A percentile compares a stretch with the other conserved stretches of the same genome.
Conservation (phyloP, 2,888 invertebrate genomes). For the Leptura quadrifasciata region DNA sequence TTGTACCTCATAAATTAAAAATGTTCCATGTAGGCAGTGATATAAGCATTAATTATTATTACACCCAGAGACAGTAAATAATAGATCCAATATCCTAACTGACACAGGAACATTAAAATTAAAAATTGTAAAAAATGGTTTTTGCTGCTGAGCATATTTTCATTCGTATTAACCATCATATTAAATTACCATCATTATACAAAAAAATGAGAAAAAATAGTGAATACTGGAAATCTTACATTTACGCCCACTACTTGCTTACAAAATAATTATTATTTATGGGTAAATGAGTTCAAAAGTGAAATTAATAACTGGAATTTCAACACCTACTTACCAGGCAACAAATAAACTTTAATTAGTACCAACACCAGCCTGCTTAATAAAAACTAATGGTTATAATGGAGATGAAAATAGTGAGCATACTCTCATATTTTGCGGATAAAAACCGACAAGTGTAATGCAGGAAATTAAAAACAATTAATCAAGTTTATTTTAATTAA, state of each 20-base stretch:
- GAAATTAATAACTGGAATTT: constrained; percentile 20
- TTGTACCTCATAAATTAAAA: no score
- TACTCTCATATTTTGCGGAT: background rate
- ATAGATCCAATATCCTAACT: background rate
- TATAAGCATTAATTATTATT: no score
- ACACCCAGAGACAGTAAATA: no score
- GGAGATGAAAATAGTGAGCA: background rate
- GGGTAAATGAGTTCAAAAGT: background rate
- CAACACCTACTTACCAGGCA: background rate
- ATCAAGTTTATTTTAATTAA: no score
- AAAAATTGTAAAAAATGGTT: background rate
- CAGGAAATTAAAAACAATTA: no score
- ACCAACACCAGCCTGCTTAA: constrained; percentile 13
- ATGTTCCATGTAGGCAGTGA: no score
- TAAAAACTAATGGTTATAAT: constrained; percentile 8
- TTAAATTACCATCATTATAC: background rate
- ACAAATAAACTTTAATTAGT: constrained; percentile 18
- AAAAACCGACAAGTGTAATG: no score
- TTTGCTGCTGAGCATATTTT: background rate
- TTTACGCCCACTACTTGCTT: background rate
- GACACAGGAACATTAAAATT: background rate
- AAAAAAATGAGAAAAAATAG: background rate
- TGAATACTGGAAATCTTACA: background rate
- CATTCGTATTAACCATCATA: background rate
- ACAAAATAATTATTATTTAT: background rate